Conservation (phyloP, 2,888 invertebrate species). For the Herminia tarsipennalis region DNA sequence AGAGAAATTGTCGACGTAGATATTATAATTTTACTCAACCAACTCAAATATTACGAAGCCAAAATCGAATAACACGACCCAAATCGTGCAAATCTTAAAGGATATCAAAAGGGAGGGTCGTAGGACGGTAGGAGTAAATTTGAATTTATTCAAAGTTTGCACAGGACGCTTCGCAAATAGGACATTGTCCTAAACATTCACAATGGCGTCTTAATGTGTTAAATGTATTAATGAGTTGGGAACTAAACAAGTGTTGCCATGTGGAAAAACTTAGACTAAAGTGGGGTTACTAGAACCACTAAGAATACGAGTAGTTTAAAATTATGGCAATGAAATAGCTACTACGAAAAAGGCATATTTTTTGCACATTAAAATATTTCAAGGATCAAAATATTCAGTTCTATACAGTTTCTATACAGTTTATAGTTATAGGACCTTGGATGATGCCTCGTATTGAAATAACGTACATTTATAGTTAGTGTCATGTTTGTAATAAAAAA, state of each 20-base stretch:
- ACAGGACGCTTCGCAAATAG: constrained; percentile 63
- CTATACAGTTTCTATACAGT: too few relatives aligned
- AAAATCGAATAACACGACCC: constrained; percentile 6
- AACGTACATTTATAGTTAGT: too few relatives aligned
- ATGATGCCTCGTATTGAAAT: too few relatives aligned
- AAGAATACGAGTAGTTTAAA: too few relatives aligned
- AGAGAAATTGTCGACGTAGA: not conserved
- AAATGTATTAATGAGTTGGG: constrained; percentile 73
- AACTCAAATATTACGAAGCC: not conserved
- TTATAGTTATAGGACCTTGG: too few relatives aligned
- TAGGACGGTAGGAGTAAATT: constrained; percentile 14
- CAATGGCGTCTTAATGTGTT: constrained; percentile 67
- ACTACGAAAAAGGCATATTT: too few relatives aligned
- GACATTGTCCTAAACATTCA: constrained; percentile 51
- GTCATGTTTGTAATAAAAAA: too few relatives aligned
- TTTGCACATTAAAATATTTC: too few relatives aligned
- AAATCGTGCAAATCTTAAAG: constrained; percentile 20
- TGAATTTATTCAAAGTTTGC: constrained; percentile 55
- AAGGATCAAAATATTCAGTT: too few relatives aligned
- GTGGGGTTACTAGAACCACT: too few relatives aligned
- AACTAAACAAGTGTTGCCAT: constrained; percentile 29
- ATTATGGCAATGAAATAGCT: too few relatives aligned
- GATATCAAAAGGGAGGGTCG: constrained; percentile 1
- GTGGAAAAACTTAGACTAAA: not conserved
- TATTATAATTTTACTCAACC: not conserved